Base-by-base conservation (phyloP, 2,113 vertebrate species). In the Hepsetus odoe region DNA sequence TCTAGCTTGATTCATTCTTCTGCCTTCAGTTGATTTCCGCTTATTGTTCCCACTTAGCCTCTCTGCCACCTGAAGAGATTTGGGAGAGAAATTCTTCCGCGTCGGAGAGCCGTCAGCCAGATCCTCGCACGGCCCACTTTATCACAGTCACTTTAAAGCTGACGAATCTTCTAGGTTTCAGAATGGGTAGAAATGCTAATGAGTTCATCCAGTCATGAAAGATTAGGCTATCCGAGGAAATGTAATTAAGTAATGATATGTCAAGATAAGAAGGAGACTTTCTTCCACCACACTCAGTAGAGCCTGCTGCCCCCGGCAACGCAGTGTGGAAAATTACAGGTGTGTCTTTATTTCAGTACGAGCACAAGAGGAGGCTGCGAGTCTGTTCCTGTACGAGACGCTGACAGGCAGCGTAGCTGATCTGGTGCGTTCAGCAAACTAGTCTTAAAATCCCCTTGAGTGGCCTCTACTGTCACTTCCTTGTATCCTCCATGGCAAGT, bases 61-160 rank as follows among this genome's bases (percentile, higher is more conserved):
- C 65, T 59, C 35, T 46, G 51, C 51, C 51, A 44, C 3, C 20
- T 61, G 66, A 32, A 69, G 55, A 62, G n/a, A 20, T 49, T 24
- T 71, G 33, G 24, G 28, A 51, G 40, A 77, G 40, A 49, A 30
- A 28, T 58, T 59, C 30, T 24, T 68, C 44, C 40, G 35, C 44
- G 20, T 49, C 32, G n/a, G 20, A 64, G 14, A 38, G 7, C 22
- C 22, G 32, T 38, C 61, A 65, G 35, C 32, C 12, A 5, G 33
- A n/a, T 65, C 61, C 20, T 65, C 35, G 5, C 18, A 5, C 61
- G 38, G 32, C 33, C 20, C 12, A 33, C 18, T 38, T 18, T 16
- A 38, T 65, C 61, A 22, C 22, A 22, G 18, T 33, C 59, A 20
- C 59, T 62, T 62, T 62, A 30, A 62, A 32, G 33, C 59, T 2